Evolutionary conservation across 2,113 vertebrate species (phyloP), one percentile per base, ranked within the genome.

Genomic region (Cervus canadensis): DNA sequence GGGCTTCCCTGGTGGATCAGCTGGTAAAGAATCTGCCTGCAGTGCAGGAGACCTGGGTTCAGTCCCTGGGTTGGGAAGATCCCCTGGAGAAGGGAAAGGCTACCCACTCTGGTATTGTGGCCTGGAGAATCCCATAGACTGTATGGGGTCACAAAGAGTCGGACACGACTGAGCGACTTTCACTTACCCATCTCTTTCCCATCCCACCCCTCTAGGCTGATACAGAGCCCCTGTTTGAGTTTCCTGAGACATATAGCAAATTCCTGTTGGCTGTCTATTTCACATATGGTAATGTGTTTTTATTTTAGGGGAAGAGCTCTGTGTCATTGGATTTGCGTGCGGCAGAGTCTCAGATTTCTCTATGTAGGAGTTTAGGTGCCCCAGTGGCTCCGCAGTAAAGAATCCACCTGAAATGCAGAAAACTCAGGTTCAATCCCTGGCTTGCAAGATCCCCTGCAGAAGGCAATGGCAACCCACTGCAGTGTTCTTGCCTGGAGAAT

Each of bases 181-280:
- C 60, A 33, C 30, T 64, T 14, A 16, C 60, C 30, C 14, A 8
- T 64, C 30, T 16, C 30, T 64, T 17, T 8, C 60, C 60, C 60
- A 8, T 64, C 30, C 30, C 30, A 33, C 14, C 60, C 13, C 30
- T 64, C 30, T 16, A 33, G 30, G 30, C 6, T 16, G 15, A 64
- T 33, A 33, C 30, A 64, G 30, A 33, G 30, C 30, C 60, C 60
- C 30, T 33, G 30, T 64, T 64, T 33, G 30, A 64, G 30, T 16
- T 33, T 64, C 30, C 60, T 64, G 60, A 64, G 60, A 64, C 60
- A 8, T 4, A 33, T 0, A 33, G 60, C 30, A 33, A 33, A 17
- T 17, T 17, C 15, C 60, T 0, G 0, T 64, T 64, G 7, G 60
- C 7, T 33, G 0, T 33, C 60, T 8, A 1, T 8, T 33, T 64